Base-by-base conservation (phyloP, 2,797 vertebrate genomes). In the Clarias fuscus region DNA sequence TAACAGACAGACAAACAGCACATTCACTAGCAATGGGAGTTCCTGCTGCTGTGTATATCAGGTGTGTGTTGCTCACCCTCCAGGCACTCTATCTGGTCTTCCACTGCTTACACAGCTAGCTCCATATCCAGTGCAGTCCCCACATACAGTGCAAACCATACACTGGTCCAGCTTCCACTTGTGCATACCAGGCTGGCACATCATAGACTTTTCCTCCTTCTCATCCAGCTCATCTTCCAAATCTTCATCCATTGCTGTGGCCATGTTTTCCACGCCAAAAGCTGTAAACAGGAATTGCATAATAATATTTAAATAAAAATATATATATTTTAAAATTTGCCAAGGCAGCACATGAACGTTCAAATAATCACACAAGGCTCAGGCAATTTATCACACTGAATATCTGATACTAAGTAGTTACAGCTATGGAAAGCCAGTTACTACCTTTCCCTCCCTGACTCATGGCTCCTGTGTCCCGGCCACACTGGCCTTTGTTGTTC, bases 131-230 rank as follows among this genome's bases (percentile, higher is more conserved):
- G 98, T 99, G 91, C 98, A 99, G 91, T 99, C 98, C 8, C 98
- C 98, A 86, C 98, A 99, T 17, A 99, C 98, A 0, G 98, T 99
- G 93, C 98, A 99, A 75, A 99, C 98, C 98, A 99, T 99, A 89
- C 98, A 99, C 94, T 99, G 98, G 89, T 99, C 98, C 94, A 99
- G 87, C 93, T 99, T 99, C 98, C 98, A 99, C 84, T 99, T 99
- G 93, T 99, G 98, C 97, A 98, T 97, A 90, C 98, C 98, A 4
- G 98, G 98, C 86, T 98, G 97, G 90, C 98, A 99, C 98, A 99
- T 99, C 96, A 99, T 97, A 85, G 98, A 98, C 89, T 99, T 99
- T 93, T 99, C 98, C 90, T 99, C 98, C 89, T 99, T 99, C 84
- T 99, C 98, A 91, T 99, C 98, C 22, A 99, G 92, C 86, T 99